These are phyloP conservation scores for Sardina pilchardus DNA, from an alignment of 2,113 vertebrate genomes.

Conservation along the genomic window DNA sequence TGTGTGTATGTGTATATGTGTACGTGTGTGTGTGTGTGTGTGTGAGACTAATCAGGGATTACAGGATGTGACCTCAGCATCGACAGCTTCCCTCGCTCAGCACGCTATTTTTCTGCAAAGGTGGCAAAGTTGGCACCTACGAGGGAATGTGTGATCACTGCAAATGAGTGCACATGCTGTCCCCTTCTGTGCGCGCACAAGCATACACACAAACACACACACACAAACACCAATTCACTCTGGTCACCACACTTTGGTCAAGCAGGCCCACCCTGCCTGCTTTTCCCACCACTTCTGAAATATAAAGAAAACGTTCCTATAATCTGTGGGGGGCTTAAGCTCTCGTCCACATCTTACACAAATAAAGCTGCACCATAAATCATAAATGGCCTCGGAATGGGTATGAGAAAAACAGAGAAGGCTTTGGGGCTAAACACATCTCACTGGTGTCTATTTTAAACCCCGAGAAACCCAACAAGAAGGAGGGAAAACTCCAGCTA, in stretches of 20 bases:
- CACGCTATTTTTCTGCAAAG: conserved; percentile 3
- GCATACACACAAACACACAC: not conserved
- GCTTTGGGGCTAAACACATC: not conserved
- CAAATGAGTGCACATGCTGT: not conserved
- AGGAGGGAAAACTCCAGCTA: not conserved
- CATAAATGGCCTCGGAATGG: not conserved
- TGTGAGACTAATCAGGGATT: not conserved
- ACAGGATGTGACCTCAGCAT: not conserved
- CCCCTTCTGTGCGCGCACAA: not conserved
- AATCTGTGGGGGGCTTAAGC: not conserved
- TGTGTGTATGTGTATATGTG: not conserved
- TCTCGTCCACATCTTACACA: not conserved
- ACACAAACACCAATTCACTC: not conserved
- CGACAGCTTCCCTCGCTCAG: not conserved
- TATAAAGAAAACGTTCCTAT: not conserved
- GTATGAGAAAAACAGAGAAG: not conserved
- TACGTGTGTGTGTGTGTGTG: not conserved
- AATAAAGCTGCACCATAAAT: not conserved
- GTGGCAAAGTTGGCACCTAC: conserved; percentile 16
- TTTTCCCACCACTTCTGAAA: not conserved
- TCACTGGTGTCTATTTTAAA: not conserved
- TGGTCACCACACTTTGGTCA: not conserved
- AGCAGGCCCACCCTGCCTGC: not conserved
- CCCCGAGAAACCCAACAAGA: not conserved
- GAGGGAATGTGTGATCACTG: conserved; percentile 8